A percentile compares a stretch with the other conserved stretches of the same genome.
These are phyloP conservation scores for Mandrillus leucophaeus DNA, from an alignment of 2,113 vertebrate genomes.

Conservation along the genomic window DNA sequence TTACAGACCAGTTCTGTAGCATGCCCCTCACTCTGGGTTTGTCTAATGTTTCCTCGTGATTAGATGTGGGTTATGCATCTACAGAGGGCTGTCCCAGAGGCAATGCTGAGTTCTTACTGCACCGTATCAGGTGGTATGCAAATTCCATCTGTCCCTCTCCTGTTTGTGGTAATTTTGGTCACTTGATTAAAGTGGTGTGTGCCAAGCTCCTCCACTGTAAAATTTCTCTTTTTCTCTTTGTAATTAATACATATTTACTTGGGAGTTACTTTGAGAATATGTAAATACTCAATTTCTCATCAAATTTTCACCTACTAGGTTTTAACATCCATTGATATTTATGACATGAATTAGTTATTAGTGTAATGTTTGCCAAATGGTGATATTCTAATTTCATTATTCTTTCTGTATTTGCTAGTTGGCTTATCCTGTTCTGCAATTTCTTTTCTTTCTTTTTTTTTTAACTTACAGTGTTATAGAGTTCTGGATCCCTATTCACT, in stretches of 20 bases:
- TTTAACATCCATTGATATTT: neutral
- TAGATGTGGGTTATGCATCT: neutral
- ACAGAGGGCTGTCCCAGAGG: neutral
- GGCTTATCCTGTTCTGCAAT: neutral
- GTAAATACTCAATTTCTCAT: neutral
- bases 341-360: neutral
- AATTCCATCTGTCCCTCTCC: neutral
- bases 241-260: neutral
- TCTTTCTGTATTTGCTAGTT: neutral
- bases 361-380: neutral
- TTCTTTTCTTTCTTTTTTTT: neutral
- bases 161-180: neutral
- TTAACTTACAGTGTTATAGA: neutral
- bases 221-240: neutral
- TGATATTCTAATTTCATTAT: neutral
- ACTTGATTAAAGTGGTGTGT: neutral
- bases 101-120: neutral
- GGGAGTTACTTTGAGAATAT: neutral
- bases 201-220: neutral
- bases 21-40: neutral
- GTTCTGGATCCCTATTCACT: neutral
- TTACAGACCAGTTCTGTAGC: too few relatives aligned
- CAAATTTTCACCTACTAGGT: neutral
- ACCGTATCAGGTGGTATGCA: too few relatives aligned
- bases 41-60: neutral